Conservation (phyloP, 2,888 invertebrate species). For the Drosophila borealis region DNA sequence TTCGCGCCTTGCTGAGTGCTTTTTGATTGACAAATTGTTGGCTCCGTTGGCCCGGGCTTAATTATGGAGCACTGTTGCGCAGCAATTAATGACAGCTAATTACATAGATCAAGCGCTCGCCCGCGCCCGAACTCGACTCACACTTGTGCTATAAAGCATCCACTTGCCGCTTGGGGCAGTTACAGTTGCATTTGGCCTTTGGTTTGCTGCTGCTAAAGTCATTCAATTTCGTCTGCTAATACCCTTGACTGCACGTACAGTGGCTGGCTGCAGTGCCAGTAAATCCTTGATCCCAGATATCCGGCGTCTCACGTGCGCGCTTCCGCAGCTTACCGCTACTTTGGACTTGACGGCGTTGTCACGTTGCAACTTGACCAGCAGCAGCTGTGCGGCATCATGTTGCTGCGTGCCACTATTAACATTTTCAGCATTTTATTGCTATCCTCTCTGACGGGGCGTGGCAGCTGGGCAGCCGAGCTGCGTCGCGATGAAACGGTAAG, state of each 20-base stretch:
- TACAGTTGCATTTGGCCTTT: conserved; percentile 46
- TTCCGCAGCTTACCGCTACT: conserved; percentile 51
- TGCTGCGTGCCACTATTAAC: conserved; percentile 63
- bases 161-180: conserved; percentile 3
- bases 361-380: conserved; percentile 58
- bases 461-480: conserved; percentile 50
- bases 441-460: conserved; percentile 40
- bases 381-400: conserved; percentile 48
- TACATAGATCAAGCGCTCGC: conserved; percentile 39
- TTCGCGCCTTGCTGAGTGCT: conserved; percentile 59
- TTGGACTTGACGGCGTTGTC: conserved; percentile 37
- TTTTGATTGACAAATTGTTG: conserved; percentile 78
- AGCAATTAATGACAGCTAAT: conserved; percentile 55
- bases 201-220: conserved; percentile 46
- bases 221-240: conserved; percentile 67
- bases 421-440: conserved; percentile 50
- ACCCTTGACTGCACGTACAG: conserved; percentile 45
- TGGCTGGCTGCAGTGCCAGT: conserved; percentile 47
- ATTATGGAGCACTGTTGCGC: conserved; percentile 32
- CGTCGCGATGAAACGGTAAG: conserved; percentile 79
- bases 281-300: conserved; percentile 66
- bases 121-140: not conserved
- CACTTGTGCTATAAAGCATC: conserved; percentile 36
- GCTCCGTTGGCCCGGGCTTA: conserved; percentile 54
- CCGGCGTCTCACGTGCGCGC: conserved; percentile 72